Evolutionary conservation across 2,113 vertebrate species (phyloP), one percentile per base, ranked within the genome.

Genomic region (Pungitius pungitius): DNA sequence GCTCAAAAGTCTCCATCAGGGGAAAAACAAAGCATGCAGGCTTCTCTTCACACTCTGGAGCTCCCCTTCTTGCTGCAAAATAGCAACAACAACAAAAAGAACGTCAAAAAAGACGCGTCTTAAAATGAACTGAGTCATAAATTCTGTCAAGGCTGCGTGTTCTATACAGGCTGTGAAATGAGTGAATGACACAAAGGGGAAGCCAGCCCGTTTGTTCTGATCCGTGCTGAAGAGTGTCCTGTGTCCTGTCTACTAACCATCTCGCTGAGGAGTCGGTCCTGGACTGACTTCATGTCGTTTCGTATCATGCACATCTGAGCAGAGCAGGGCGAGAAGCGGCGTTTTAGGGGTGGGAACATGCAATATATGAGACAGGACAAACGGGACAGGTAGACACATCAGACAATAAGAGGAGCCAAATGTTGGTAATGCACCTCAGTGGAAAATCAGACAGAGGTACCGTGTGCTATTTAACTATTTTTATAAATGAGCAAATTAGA

Each of bases 291-390:
- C 89, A 95, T 91, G 81, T 93, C 92, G 72, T 92, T 91, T 73
- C 75, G 93, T 73, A 94, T 90, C 72, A 91, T 69, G 66, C 81
- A 84, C 91, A 95, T 93, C 94, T 95, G 89, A 60, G 78, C 88
- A 78, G 57, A 88, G 60, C 69, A 82, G 65, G 30, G n/a, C 77
- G 14, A 79, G 54, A 33, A 71, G 73, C 39, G 24, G 52, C 27
- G 30, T 39, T 77, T 82, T 4, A 80, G 17, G 4, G 9, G 9
- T 4, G 52, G 51, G 4, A 14, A 78, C 54, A 54, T 1, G 69
- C 9, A 78, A 18, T 12, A 18, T 12, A 57, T 30, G 55, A 73
- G 22, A 75, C 56, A 63, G 42, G 42, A 61, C 65, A 66, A 56
- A 15, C 51, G 39, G 24, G 15, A 35, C 18, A 20, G 56, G 54